A percentile compares a stretch with the other conserved stretches of the same genome.
Evolutionary conservation across 2,888 invertebrate genomes (phyloP).

Genomic region (Oligia latruncula): DNA sequence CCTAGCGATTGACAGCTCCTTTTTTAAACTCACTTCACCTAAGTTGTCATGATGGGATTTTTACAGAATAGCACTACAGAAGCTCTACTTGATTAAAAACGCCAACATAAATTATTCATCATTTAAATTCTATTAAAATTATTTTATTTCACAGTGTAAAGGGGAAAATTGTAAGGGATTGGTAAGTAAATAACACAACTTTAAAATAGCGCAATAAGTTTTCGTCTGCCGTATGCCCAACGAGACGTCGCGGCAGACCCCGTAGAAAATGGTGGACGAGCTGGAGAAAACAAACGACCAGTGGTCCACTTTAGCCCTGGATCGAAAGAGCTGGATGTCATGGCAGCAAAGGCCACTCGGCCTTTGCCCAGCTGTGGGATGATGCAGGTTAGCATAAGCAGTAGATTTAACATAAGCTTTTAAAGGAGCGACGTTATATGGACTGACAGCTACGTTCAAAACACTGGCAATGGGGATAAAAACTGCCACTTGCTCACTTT

Average conservation of each 20-base stretch:
- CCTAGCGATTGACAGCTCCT: no score
- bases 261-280: no score
- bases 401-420: not conserved
- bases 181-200: not conserved
- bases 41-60: not conserved
- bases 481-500: not conserved
- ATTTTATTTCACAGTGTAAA: constrained; percentile 13
- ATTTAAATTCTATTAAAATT: not conserved
- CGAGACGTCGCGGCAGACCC: no score
- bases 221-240: not conserved
- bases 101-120: not conserved
- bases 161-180: not conserved
- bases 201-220: not conserved
- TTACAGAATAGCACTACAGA: not conserved
- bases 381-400: no score
- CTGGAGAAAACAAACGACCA: no score
- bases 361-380: no score
- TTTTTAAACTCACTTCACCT: no score
- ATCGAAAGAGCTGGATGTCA: no score
- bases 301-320: no score
- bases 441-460: not conserved
- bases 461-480: not conserved
- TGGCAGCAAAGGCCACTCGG: no score
- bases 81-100: not conserved
- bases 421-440: no score